Evolutionary conservation across 2,888 invertebrate genomes (phyloP).

Genomic region (Diaprepes abbreviatus): DNA sequence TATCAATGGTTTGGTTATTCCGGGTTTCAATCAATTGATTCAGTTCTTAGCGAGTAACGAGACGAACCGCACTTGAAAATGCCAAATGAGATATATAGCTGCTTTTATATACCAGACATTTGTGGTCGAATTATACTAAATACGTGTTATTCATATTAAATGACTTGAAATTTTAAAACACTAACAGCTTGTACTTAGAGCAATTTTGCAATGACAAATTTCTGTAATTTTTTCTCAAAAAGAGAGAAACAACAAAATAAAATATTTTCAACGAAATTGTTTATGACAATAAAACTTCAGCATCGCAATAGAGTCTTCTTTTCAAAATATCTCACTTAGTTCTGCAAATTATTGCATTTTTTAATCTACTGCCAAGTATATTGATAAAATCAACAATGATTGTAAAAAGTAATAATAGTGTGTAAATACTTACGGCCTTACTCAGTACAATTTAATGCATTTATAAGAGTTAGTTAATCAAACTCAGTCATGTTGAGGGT

Average conservation of each 20-base stretch:
- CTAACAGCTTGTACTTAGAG: no score
- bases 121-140: no score
- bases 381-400: conserved; percentile 11
- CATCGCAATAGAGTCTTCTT: not conserved
- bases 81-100: no score
- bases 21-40: no score
- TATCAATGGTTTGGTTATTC: no score
- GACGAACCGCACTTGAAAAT: no score
- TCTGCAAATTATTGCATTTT: conserved; percentile 7
- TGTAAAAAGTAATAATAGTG: conserved; percentile 34
- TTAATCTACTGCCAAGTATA: conserved; percentile 38
- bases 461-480: conserved; percentile 9
- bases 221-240: not conserved
- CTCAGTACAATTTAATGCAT: conserved; percentile 37
- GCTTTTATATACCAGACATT: no score
- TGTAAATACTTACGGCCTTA: conserved; percentile 47
- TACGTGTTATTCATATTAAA: no score
- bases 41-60: no score
- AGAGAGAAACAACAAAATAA: not conserved
- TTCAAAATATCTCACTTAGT: not conserved
- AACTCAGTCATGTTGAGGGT: not conserved
- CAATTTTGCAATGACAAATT: no score
- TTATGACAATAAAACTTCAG: conserved; percentile 4
- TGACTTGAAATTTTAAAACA: no score
- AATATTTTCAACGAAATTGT: conserved; percentile 31